phyloP scores from a whole-genome alignment of 2,113 vertebrate genomes.

The Eonycteris spelaea region DNA sequence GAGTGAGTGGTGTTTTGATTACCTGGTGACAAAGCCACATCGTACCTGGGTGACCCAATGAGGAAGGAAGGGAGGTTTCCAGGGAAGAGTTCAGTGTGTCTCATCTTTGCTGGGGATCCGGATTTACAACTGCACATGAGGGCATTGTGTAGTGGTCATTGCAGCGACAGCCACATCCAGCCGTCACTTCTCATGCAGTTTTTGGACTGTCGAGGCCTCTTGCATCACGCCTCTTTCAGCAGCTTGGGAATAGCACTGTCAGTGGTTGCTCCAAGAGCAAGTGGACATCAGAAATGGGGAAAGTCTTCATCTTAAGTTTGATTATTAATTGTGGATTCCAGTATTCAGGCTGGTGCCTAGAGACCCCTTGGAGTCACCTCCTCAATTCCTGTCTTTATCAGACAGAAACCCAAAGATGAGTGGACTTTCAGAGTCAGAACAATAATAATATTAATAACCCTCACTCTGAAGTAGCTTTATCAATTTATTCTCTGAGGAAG shows the following conservation, averaged over 20 bases:
- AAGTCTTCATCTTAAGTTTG: neutral
- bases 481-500: no score
- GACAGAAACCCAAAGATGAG: neutral
- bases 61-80: neutral
- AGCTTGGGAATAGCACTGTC: neutral
- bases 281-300: neutral
- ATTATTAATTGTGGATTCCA: neutral
- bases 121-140: neutral
- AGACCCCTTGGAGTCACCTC: neutral
- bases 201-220: neutral
- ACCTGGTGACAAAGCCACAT: neutral
- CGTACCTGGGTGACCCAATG: no score
- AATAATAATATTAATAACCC: neutral
- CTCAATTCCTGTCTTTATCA: neutral
- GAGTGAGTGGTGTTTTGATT: neutral
- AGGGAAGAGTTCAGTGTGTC: neutral
- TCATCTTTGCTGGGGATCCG: neutral
- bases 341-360: neutral
- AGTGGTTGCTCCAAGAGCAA: neutral
- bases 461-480: neutral
- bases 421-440: neutral
- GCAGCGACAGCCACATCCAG: neutral
- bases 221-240: neutral
- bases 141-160: neutral
- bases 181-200: neutral